Evolutionary conservation across 2,888 invertebrate species (phyloP).

Genomic region (Phanerotoma sp.): DNA sequence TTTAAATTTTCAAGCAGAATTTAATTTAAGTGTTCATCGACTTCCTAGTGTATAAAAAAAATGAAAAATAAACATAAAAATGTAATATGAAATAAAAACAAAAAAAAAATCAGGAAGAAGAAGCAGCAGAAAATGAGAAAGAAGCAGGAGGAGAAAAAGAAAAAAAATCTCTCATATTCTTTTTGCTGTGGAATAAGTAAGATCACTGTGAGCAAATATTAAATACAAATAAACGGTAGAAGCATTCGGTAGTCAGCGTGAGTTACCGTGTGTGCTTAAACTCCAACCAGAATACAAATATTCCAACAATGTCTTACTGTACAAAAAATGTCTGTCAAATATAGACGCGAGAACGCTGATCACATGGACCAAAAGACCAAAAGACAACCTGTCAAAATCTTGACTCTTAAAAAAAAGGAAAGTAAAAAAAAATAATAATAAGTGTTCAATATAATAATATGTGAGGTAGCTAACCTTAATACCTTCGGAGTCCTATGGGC

Average conservation of each 20-base stretch:
- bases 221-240: constrained; percentile 14
- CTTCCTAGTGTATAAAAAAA: no score
- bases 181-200: not conserved
- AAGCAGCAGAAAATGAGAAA: not conserved
- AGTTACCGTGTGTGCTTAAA: constrained; percentile 10
- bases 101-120: no score
- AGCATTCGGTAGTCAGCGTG: constrained; percentile 20
- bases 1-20: no score
- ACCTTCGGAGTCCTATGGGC: not conserved
- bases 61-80: no score
- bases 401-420: no score
- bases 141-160: no score
- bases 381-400: constrained; percentile 1
- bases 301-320: constrained; percentile 21
- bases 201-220: constrained; percentile 8
- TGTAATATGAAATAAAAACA: no score
- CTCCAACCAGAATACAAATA: constrained; percentile 14
- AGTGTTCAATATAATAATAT: not conserved
- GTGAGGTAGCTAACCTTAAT: not conserved
- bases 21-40: no score
- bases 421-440: no score
- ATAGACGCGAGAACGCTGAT: not conserved
- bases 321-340: constrained; percentile 15
- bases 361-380: not conserved
- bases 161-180: not conserved